These are phyloP conservation scores for Halichoeres trimaculatus DNA, from an alignment of 2,113 vertebrate genomes.

Conservation along the genomic window DNA sequence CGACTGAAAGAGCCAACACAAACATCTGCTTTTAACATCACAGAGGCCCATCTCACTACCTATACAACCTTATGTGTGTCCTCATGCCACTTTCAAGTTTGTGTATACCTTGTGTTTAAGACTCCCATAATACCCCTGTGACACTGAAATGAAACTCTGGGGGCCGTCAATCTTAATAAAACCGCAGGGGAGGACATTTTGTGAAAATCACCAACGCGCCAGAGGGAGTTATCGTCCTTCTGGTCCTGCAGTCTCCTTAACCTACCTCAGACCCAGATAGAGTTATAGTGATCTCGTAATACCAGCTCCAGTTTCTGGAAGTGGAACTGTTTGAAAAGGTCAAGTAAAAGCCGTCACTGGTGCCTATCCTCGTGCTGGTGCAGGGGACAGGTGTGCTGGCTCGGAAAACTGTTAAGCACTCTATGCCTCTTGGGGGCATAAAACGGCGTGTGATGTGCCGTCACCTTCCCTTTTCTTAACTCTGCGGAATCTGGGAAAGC, in stretches of 20 bases:
- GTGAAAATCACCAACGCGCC: conserved; percentile 65
- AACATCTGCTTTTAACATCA: conserved; percentile 81
- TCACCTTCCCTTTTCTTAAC: conserved; percentile 5
- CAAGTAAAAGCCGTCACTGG: conserved; percentile 7
- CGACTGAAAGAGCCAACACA: conserved; percentile 59
- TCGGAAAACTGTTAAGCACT: conserved; percentile 17
- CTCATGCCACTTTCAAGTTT: conserved; percentile 58
- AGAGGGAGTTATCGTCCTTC: conserved; percentile 48
- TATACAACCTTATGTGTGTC: conserved; percentile 50
- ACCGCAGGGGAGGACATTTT: conserved; percentile 69
- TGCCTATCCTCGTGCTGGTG: conserved; percentile 8
- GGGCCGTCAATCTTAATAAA: conserved; percentile 77
- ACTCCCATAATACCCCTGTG: conserved; percentile 56
- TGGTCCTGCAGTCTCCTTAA: conserved; percentile 26
- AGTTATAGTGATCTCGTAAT: conserved; percentile 9
- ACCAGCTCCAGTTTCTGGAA: conserved; percentile 16
- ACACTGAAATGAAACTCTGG: conserved; percentile 70
- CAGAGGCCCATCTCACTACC: conserved; percentile 47
- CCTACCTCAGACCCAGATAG: conserved; percentile 28
- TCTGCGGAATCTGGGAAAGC: conserved; percentile 31
- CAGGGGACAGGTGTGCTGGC: conserved; percentile 42
- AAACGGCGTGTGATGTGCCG: conserved; percentile 16
- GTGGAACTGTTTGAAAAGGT: conserved; percentile 15
- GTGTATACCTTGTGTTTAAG: conserved; percentile 61
- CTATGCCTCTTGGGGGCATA: neutral